Evolutionary conservation across 2,888 invertebrate species (phyloP), one percentile per base, ranked within the genome.

Genomic region (Neocrepidodera transversa): DNA sequence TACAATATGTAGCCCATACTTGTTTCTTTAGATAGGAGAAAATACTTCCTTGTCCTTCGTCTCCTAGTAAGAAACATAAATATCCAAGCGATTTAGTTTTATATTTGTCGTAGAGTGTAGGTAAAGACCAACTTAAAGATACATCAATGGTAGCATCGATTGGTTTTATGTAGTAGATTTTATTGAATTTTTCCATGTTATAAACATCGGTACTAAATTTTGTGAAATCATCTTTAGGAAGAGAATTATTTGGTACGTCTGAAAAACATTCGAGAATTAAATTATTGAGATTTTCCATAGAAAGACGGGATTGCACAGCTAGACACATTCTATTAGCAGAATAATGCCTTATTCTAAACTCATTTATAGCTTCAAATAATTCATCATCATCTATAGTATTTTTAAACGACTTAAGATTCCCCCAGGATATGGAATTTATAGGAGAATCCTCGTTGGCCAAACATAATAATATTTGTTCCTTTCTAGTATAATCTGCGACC

Each of bases 301-400:
- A 83, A 76, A 89, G 80, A 58, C 87, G 82, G 3, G 84, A 85
- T 82, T 93, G 93, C 16, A 95, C 84, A 40, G 91, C 90, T 2
- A 95, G 79, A 6, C 90, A 93, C 94, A 96, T 95, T 66, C 91
- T 85, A 71, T 95, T 89, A 4, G 93, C 91, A 30, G 92, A 91
- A 74, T 95, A 96, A 76, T 93, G 90, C 14, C 87, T 81, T 71
- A 84, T 82, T 32, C 91, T 82, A 72, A 93, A 94, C 57, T 88
- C 85, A 68, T 91, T 89, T 5, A 93, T 83, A 1, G 85, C 82
- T 20, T 83, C 76, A 71, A 93, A 86, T 1, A 95, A 79, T 30
- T 82, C 82, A 35, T 88, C 87, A 63, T 91, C 89, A 8, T 84
- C 79, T 13, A 90, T 82, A 63, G 84, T 83, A 8, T 91, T 89